Evolutionary conservation across 2,113 vertebrate species (phyloP), one percentile per base, ranked within the genome.

Genomic region (Upupa epops): DNA sequence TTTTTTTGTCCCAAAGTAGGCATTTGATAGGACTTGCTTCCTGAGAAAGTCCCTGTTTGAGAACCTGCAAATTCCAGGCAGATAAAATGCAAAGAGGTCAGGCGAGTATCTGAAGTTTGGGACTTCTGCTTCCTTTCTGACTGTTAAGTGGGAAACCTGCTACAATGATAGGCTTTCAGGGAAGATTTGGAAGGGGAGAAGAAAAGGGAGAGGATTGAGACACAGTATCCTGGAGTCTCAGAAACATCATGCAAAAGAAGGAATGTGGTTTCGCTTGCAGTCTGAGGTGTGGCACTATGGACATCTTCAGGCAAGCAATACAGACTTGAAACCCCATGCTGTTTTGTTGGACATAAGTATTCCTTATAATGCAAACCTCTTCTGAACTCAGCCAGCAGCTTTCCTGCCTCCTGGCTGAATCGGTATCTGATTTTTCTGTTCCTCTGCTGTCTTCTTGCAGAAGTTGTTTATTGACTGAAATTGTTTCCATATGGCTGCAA

Each of bases 401-500:
- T 91, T 89, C 48, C 77, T 83, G 56, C 70, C 72, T 92, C 59
- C 71, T 58, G 37, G 58, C 74, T 93, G 48, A 81, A 81, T 86
- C 54, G 3, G 52, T 79, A 90, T 94, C 86, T 91, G 78, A 83
- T 93, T 90, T 94, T 92, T 93, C 66, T 80, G 69, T 42, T 94
- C 79, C 90, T 95, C 75, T 54, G 65, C 84, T 85, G 72, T 76
- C 84, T 80, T 91, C 79, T 93, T 88, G 91, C 83, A 51, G 83
- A 73, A 89, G 65, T 96, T 96, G 92, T 91, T 96, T 97, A 95
- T 95, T 97, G 95, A 77, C 84, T 95, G 90, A 93, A 95, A 96
- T 96, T 94, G 95, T 94, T 96, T 96, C 96, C 96, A 96, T 96
- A 91, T 96, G 96, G 94, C 96, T 94, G 88, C 80, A 37, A 13